Base-by-base conservation (phyloP, 1,140 invertebrate genomes). In the Apolygus lucorum region DNA sequence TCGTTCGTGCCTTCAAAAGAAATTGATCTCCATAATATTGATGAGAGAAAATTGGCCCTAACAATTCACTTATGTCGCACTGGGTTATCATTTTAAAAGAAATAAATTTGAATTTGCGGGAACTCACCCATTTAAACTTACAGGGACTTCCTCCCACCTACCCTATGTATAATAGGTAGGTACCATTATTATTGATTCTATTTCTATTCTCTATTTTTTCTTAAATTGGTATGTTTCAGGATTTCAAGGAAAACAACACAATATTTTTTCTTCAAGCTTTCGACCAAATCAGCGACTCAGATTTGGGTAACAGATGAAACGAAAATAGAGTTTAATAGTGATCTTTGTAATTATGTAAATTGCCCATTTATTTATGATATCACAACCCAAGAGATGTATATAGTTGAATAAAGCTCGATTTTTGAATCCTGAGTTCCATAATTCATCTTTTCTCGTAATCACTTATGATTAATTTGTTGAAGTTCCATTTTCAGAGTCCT, bases 211-310 rank as follows among this genome's bases (percentile, higher is more conserved):
- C 34, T 42, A 42, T 8, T 8, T 42, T 4, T 17, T 4, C 4
- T 8, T 42, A 42, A 42, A 8, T 17, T 17, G 4, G 17, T 68
- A 52, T 68, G 22, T 68, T 68, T 52, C 17, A 68, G 67, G 67
- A 68, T 2, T 68, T 68, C 52, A 52, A 68, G 28, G 67, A 68
- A 24, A 68, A 68, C 21, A 54, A 26, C 8, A 68, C 67, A 27
- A 49, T 68, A 28, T 59, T 21, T 2, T 68, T 28, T 62, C n/a
- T 52, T 25, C 49, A 34, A 2, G 52, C 67, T 11, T 28, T 68
- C 11, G 67, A 68, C 17, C 64, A 59, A 13, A 59, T 59, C 4
- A 21, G 54, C 22, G 54, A 59, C 4, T 11, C 54, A 59, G 54
- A 59, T 21, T 22, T 59, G 22, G 54, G 22, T 59, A 59, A 13